A percentile compares a stretch with the other conserved stretches of the same genome.
These are phyloP conservation scores for Anolis apletophallus DNA, from an alignment of 2,797 vertebrate genomes.

Conservation along the genomic window DNA sequence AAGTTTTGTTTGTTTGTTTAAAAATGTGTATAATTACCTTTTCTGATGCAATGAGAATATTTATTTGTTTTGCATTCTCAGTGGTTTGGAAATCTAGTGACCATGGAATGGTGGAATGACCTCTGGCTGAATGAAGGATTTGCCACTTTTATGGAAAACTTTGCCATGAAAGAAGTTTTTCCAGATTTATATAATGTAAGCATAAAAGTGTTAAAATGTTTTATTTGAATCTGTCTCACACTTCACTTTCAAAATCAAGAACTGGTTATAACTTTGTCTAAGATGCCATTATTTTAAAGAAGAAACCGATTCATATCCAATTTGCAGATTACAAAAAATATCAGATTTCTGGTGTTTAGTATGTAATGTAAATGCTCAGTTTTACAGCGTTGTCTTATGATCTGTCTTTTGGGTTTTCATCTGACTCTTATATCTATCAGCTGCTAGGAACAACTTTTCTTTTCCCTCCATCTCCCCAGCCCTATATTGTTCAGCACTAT, in stretches of 20 bases:
- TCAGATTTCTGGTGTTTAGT: not conserved
- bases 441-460: too few species aligned
- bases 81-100: conserved; percentile 99
- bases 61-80: conserved; percentile 62
- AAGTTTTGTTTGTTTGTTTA: not conserved
- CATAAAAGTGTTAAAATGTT: conserved; percentile 35
- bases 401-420: not conserved
- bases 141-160: conserved; percentile 95
- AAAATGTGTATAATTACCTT: not conserved
- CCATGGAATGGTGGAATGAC: conserved; percentile 98
- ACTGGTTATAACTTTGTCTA: not conserved
- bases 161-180: conserved; percentile 84
- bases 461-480: too few species aligned
- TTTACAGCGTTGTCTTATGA: not conserved
- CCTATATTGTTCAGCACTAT: too few species aligned
- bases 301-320: not conserved
- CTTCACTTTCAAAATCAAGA: not conserved
- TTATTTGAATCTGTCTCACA: not conserved
- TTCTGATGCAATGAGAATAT: not conserved
- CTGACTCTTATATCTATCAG: not conserved
- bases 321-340: not conserved
- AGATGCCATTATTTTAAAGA: not conserved
- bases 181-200: conserved; percentile 87
- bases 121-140: conserved; percentile 98
- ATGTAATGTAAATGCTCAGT: not conserved